Percentiles rank a stretch among this genome's conserved stretches.
Evolutionary conservation across 2,113 vertebrate species (phyloP).

Genomic region (Chionis minor): DNA sequence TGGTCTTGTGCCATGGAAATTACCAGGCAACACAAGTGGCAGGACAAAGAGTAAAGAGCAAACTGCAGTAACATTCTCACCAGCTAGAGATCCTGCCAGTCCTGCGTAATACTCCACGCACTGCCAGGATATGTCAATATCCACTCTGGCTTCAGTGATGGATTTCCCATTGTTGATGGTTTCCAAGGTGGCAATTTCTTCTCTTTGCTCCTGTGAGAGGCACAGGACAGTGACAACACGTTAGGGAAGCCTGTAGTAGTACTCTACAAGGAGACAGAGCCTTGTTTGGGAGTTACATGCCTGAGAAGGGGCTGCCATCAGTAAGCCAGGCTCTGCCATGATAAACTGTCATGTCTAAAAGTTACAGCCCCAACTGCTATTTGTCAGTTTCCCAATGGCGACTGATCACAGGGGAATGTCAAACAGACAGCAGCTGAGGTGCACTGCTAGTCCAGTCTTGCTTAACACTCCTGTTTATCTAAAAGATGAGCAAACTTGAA

Average conservation of each 20-base stretch:
- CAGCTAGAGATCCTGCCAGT: slow-evolving; percentile 85
- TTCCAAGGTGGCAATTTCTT: slow-evolving; percentile 88
- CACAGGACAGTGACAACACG: not conserved
- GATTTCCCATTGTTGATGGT: slow-evolving; percentile 95
- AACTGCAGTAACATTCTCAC: slow-evolving; percentile 65
- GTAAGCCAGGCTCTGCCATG: not conserved
- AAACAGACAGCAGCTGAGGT: not conserved
- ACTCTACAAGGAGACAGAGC: not conserved
- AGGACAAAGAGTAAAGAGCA: not conserved
- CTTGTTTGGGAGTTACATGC: too few species aligned
- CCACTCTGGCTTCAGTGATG: slow-evolving; percentile 86
- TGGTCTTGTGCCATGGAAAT: not conserved
- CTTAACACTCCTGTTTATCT: not conserved
- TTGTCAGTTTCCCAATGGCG: not conserved
- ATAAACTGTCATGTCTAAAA: not conserved
- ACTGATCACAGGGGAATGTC: accelerated
- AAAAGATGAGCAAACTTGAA: not conserved
- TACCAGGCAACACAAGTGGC: not conserved
- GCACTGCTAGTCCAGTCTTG: not conserved
- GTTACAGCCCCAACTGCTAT: not conserved
- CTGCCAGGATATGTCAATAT: slow-evolving; percentile 88
- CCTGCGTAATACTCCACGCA: slow-evolving; percentile 92
- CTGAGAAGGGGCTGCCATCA: not conserved
- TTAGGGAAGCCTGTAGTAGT: not conserved
- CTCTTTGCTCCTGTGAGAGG: slow-evolving; percentile 81